phyloP scores from a whole-genome alignment of 2,888 invertebrate species.

The Coecobrya sp. region DNA sequence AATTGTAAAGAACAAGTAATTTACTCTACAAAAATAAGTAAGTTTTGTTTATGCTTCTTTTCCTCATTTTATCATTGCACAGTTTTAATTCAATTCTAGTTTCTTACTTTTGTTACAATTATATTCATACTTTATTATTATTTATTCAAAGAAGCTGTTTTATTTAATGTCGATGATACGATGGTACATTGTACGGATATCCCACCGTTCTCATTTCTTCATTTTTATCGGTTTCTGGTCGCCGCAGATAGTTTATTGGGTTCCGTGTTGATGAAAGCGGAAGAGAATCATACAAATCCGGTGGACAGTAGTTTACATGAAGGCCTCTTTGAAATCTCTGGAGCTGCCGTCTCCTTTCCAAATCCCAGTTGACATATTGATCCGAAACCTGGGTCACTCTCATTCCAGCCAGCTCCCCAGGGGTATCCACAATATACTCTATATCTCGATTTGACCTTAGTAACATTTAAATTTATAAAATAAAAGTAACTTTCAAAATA shows the following conservation, averaged over 20 bases:
- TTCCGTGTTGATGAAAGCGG: neutral
- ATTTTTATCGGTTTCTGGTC: neutral
- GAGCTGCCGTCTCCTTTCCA: neutral
- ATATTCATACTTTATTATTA: no score
- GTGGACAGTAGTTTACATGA: neutral
- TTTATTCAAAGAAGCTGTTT: no score
- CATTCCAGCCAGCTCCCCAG: neutral
- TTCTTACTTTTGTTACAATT: no score
- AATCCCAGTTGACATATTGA: constrained; percentile 17
- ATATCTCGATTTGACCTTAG: neutral
- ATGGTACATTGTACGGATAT: no score
- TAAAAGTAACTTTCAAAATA: neutral
- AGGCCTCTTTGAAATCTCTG: neutral
- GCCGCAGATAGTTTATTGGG: neutral
- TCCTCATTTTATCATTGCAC: no score
- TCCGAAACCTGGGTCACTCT: constrained; percentile 6
- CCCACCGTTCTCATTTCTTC: no score
- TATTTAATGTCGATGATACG: no score
- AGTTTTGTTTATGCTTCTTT: no score
- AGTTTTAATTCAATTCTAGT: no score
- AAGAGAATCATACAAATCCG: neutral
- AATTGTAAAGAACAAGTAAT: no score
- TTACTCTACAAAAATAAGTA: no score
- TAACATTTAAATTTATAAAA: neutral
- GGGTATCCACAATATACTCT: neutral